phyloP scores from a whole-genome alignment of 1,140 invertebrate genomes.

The Cardiocondyla obscurior region DNA sequence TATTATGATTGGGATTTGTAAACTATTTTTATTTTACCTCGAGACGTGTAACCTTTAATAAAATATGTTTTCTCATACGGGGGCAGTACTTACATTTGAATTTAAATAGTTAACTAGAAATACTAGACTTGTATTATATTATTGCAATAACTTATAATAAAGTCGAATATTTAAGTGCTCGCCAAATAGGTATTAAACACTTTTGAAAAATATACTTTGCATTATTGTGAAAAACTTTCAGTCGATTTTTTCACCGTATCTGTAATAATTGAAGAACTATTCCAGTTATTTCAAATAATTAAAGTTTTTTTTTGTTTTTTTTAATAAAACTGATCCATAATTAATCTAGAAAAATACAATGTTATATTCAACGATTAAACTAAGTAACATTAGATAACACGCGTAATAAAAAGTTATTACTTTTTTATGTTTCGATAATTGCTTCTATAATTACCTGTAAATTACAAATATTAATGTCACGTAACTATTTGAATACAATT shows the following conservation, averaged over 20 bases:
- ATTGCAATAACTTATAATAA: neutral
- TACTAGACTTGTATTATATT: neutral
- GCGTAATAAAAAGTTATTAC: neutral
- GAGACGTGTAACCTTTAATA: neutral
- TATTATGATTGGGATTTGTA: conserved; percentile 2
- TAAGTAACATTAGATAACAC: neutral
- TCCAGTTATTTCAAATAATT: neutral
- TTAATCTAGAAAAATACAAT: neutral
- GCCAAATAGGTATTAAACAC: neutral
- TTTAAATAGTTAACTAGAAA: neutral
- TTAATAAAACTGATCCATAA: neutral
- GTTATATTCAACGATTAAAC: neutral
- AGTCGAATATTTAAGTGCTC: neutral
- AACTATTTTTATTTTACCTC: neutral
- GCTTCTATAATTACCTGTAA: neutral
- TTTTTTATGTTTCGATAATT: neutral
- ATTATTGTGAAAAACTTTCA: neutral
- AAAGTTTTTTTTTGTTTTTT: neutral
- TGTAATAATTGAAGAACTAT: neutral
- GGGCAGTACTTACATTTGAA: neutral
- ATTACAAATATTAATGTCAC: neutral
- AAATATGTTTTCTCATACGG: neutral
- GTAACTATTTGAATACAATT: neutral
- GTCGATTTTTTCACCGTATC: neutral
- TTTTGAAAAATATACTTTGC: neutral